These are phyloP conservation scores for Colistium nudipinnis DNA, from an alignment of 2,113 vertebrate genomes.

Conservation along the genomic window DNA sequence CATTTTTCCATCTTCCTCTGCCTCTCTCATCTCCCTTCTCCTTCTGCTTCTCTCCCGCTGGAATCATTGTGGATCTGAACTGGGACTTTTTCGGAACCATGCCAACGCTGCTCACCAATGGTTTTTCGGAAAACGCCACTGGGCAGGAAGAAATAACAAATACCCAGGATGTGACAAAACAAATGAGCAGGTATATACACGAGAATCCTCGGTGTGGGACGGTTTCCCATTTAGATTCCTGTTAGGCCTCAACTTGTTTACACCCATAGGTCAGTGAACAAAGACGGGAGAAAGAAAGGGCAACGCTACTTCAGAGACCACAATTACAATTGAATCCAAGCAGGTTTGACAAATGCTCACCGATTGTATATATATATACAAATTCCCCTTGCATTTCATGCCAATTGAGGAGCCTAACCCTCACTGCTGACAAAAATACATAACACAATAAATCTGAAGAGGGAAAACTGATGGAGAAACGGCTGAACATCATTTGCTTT, in stretches of 20 bases:
- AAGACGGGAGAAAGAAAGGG: constrained; percentile 1
- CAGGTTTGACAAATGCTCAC: background rate
- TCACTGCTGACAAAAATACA: no score
- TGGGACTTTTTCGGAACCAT: background rate
- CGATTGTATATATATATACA: no score
- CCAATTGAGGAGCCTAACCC: no score
- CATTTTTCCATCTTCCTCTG: background rate
- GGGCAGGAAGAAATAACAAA: background rate
- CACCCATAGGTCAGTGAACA: background rate
- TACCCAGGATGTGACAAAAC: background rate
- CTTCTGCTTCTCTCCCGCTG: background rate
- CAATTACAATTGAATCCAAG: constrained; percentile 20
- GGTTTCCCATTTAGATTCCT: background rate
- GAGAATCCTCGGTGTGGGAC: background rate
- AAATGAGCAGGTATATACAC: background rate
- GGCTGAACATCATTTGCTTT: no score
- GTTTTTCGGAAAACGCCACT: background rate
- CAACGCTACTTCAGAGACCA: constrained; percentile 7
- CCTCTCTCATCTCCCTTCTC: background rate
- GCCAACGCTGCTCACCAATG: no score
- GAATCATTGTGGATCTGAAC: background rate
- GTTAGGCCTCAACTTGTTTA: constrained; percentile 17
- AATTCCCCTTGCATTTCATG: no score
- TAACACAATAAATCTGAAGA: no score
- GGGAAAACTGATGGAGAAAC: no score